A percentile compares a stretch with the other conserved stretches of the same genome.
phyloP scores from a whole-genome alignment of 30 jellyfish, hydroid and myxozoan genomes.

The Rhopilema esculentum region DNA sequence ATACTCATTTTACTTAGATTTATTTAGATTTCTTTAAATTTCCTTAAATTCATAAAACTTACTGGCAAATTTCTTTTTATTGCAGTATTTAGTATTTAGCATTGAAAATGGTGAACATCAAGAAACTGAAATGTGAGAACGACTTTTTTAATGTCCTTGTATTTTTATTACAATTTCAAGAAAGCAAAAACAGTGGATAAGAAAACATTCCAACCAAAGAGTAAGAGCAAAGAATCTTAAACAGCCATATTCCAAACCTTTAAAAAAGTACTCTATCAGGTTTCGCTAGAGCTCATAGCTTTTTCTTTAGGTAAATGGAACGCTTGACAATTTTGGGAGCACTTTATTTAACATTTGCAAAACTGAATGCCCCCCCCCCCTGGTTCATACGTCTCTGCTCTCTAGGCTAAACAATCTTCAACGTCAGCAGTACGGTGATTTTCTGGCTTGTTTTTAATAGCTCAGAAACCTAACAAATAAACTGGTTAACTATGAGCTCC shows the following conservation, averaged over 20 bases:
- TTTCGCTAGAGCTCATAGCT: not conserved
- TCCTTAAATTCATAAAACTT: not conserved
- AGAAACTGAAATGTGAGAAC: not conserved
- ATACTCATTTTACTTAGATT: not conserved
- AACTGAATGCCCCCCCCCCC: too few species aligned
- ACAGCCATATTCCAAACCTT: not conserved
- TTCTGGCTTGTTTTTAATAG: too few species aligned
- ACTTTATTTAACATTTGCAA: too few species aligned
- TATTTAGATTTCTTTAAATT: not conserved
- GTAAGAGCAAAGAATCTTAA: not conserved
- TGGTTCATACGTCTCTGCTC: too few species aligned
- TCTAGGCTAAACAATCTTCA: too few species aligned
- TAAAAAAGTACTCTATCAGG: not conserved
- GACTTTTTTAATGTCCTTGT: not conserved
- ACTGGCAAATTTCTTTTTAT: not conserved
- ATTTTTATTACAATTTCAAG: not conserved
- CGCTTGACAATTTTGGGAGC: too few species aligned
- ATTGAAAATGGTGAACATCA: not conserved
- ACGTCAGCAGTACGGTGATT: too few species aligned
- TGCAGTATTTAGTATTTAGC: not conserved
- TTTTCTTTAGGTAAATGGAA: too few species aligned
- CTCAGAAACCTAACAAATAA: too few species aligned
- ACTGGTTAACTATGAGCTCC: too few species aligned
- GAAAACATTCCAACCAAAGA: not conserved
- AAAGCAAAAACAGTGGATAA: not conserved